These are phyloP conservation scores for Tragulus kanchil DNA, from an alignment of 2,113 vertebrate species.

Conservation along the genomic window DNA sequence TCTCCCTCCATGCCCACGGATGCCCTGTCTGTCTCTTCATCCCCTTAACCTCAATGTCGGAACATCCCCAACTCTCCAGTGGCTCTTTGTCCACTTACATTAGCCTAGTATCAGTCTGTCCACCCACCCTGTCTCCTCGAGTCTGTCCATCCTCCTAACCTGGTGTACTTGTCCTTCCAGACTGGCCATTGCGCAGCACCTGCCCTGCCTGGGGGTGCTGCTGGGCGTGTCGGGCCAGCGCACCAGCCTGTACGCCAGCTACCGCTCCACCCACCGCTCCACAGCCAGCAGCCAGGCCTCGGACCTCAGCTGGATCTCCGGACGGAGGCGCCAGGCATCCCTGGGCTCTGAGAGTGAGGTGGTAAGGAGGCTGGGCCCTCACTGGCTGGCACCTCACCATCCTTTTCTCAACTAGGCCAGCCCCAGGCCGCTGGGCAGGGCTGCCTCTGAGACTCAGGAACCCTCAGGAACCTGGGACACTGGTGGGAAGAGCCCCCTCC, in stretches of 20 bases:
- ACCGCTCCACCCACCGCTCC: slow-evolving; percentile 90
- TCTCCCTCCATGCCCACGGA: neutral
- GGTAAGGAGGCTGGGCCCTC: slow-evolving; percentile 84
- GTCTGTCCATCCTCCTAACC: slow-evolving; percentile 47
- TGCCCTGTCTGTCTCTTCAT: neutral
- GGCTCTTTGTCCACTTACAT: too few relatives aligned
- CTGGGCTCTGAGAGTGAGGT: slow-evolving; percentile 93
- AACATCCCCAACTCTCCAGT: neutral
- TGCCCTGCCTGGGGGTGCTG: slow-evolving; percentile 92
- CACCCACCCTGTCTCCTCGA: neutral
- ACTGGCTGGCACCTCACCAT: neutral
- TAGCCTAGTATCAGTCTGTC: neutral
- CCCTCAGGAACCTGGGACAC: neutral
- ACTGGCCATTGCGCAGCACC: slow-evolving; percentile 93
- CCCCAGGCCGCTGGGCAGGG: neutral
- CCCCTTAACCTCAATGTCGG: slow-evolving; percentile 57
- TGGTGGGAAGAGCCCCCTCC: neutral
- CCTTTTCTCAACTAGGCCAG: neutral
- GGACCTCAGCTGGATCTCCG: slow-evolving; percentile 84
- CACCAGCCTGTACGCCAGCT: slow-evolving; percentile 90
- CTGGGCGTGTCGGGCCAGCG: slow-evolving; percentile 90
- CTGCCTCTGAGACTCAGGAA: neutral
- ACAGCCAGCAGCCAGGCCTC: slow-evolving; percentile 93
- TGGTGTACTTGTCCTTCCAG: slow-evolving; percentile 84
- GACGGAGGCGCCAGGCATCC: slow-evolving; percentile 86